Base-by-base conservation (phyloP, 35 echinoderm and acorn worm species). In the Anneissia japonica region DNA sequence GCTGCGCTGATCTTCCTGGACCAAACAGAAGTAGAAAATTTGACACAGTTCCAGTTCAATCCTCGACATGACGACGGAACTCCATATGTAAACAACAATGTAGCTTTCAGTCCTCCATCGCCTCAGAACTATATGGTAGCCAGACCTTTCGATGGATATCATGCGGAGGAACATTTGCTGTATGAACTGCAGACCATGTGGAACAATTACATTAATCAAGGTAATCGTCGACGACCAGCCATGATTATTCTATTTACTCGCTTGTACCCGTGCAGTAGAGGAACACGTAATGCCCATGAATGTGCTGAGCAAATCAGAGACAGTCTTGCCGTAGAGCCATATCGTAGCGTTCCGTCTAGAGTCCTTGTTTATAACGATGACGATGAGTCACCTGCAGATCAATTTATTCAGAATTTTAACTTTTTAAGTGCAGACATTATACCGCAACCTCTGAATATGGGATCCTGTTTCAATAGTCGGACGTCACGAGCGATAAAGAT, bases 51-150 rank as follows among this genome's bases (percentile, higher is more conserved):
- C n/a, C 77, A 79, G 77, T 79, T 79, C 32, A 32, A 79, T 79
- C 77, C 77, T 34, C 77, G 39, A 36, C 77, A 79, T 37, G 39
- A 35, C 30, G 77, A 79, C 77, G 77, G 77, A 34, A 79, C 77
- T 16, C 77, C 77, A 79, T 79, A 37, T 32, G 77, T 79, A 33
- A 37, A 79, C n/a, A 79, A 79, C 33, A 33, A 32, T 79, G 31
- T 34, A 4, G 13, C 77, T 5, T 31, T 79, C 29, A 79, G 28
- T 31, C 77, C 77, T 79, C 3, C 77, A 79, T 32, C 4, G 23
- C 77, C 77, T 33, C 39, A 37, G 77, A 79, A 79, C 77, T 79
- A 79, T 79, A 79, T 79, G 3, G 77, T 79, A 34, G 77, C 77
- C 77, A 79, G 77, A 79, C 77, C 77, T 6, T 10, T 36, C 4